A percentile compares a stretch with the other conserved stretches of the same genome.
phyloP scores from a whole-genome alignment of 2,888 invertebrate species.

The Eupithecia dodoneata region DNA sequence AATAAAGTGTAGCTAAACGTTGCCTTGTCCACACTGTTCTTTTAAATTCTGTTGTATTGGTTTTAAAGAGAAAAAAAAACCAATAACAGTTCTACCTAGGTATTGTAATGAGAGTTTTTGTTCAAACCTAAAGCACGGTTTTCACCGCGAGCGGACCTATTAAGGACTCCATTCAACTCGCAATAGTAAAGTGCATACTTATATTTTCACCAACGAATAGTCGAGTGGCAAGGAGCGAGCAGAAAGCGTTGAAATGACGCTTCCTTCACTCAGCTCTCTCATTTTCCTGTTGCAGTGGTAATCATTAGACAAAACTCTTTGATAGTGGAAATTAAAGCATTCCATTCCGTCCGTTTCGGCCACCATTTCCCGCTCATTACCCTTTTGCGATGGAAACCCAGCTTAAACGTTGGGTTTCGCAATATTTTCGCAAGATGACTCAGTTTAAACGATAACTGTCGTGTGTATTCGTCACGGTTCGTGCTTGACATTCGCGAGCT shows the following conservation, averaged over 20 bases:
- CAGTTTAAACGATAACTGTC: conserved; percentile 40
- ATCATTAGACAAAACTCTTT: too few species aligned
- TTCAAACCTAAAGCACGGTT: too few species aligned
- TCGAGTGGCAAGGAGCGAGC: too few species aligned
- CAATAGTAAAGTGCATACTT: too few species aligned
- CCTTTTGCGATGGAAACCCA: background rate
- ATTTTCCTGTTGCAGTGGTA: background rate
- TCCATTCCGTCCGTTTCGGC: too few species aligned
- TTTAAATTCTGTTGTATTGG: background rate
- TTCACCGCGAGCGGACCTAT: too few species aligned
- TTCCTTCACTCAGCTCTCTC: background rate
- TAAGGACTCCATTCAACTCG: too few species aligned
- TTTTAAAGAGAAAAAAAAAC: background rate
- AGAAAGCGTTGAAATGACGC: too few species aligned
- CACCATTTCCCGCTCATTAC: background rate
- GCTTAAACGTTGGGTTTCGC: conserved; percentile 19
- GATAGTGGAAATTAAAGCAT: too few species aligned
- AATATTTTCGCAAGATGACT: conserved; percentile 36
- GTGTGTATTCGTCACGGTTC: conserved; percentile 42
- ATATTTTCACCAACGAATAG: too few species aligned
- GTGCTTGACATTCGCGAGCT: conserved; percentile 53
- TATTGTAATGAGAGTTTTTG: too few species aligned
- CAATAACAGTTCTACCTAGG: too few species aligned
- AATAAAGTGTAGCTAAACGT: background rate
- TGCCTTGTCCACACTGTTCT: background rate